Conservation (phyloP, 2,888 invertebrate species). For the Cephonodes hylas region DNA sequence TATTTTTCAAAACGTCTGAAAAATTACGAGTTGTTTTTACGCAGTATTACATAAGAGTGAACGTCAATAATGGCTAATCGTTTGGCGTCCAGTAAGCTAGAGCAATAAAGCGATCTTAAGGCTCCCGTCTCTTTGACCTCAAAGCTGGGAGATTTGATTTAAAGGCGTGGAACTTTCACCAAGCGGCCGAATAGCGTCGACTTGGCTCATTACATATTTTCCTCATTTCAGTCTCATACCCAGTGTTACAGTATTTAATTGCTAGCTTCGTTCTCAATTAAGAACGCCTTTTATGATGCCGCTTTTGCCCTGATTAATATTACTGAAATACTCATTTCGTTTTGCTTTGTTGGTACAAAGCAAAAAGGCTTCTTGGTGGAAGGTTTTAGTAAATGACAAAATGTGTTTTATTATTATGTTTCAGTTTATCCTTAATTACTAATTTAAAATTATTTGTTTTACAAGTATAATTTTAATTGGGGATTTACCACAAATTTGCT, state of each 20-base stretch:
- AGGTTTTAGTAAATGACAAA: too few relatives aligned
- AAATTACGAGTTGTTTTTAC: conserved; percentile 25
- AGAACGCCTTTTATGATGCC: too few relatives aligned
- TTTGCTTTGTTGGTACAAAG: too few relatives aligned
- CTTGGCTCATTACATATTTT: not conserved
- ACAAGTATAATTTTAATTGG: too few relatives aligned
- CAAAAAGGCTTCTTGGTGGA: too few relatives aligned
- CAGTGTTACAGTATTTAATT: not conserved
- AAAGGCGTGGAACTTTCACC: not conserved
- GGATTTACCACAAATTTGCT: too few relatives aligned
- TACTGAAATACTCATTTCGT: too few relatives aligned
- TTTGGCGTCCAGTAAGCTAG: not conserved
- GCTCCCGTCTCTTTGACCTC: conserved; percentile 5
- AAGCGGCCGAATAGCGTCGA: not conserved
- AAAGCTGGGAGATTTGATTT: not conserved
- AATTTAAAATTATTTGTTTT: too few relatives aligned
- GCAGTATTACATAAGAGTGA: conserved; percentile 19
- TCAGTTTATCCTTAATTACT: too few relatives aligned
- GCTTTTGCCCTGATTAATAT: too few relatives aligned
- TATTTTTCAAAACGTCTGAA: conserved; percentile 19
- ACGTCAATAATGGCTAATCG: conserved; percentile 15
- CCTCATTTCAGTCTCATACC: not conserved
- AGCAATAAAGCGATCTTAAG: conserved; percentile 20
- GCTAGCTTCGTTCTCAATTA: not conserved
- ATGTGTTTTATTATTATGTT: too few relatives aligned